phyloP scores from a whole-genome alignment of 2,888 invertebrate species.

The Scrobipalpa atriplicella region DNA sequence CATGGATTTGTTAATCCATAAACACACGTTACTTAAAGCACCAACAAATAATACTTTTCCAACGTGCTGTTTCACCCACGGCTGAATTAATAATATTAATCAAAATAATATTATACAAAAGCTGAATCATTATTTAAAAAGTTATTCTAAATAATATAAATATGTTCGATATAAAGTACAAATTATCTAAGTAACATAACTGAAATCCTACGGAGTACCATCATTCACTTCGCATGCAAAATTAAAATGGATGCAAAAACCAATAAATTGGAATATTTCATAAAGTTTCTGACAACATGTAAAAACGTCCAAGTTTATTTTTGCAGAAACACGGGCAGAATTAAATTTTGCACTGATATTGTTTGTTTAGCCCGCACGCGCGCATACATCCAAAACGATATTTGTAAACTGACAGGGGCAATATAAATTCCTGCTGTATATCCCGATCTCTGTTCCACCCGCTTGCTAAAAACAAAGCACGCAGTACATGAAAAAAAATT shows the following conservation, averaged over 20 bases:
- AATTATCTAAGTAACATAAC: no score
- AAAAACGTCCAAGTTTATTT: background rate
- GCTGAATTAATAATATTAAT: no score
- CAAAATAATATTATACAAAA: no score
- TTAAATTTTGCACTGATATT: constrained; percentile 8
- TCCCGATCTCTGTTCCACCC: background rate
- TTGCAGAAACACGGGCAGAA: background rate
- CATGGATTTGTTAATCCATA: no score
- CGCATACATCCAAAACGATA: constrained; percentile 5
- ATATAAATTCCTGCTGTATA: constrained; percentile 22
- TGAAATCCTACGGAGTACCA: no score
- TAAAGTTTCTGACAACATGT: background rate
- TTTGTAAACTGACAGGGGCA: constrained; percentile 7
- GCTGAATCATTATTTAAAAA: no score
- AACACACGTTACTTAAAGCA: no score
- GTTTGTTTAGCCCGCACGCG: background rate
- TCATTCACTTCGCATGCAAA: no score
- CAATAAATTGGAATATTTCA: constrained; percentile 10
- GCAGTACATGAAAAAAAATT: constrained; percentile 32
- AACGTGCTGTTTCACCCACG: no score
- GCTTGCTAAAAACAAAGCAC: background rate
- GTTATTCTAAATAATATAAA: no score
- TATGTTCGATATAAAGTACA: no score
- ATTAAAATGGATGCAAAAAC: background rate
- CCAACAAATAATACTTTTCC: no score